Conservation (phyloP, 2,113 vertebrate species). For the Chamaea fasciata region DNA sequence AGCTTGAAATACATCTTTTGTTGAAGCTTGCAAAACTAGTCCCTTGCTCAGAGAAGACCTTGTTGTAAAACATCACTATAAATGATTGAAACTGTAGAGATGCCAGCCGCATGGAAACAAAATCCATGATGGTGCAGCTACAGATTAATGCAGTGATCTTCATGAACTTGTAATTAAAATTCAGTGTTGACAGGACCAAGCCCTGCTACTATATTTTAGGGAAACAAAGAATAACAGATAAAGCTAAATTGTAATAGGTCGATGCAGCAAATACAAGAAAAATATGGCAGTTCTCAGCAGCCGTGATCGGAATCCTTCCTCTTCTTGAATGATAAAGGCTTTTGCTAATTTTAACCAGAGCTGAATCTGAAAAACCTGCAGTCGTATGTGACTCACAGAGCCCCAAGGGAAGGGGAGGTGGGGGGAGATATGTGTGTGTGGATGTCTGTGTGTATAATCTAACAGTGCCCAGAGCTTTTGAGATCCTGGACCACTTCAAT, state of each 20-base stretch:
- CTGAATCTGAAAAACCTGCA: constrained; percentile 67
- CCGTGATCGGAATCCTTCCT: constrained; percentile 61
- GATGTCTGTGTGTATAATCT: constrained; percentile 65
- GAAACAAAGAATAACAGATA: constrained; percentile 63
- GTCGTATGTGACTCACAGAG: constrained; percentile 66
- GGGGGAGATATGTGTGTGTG: constrained; percentile 22
- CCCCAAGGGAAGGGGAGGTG: constrained; percentile 66
- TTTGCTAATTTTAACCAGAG: constrained; percentile 76
- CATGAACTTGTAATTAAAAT: constrained; percentile 35
- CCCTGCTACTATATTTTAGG: constrained; percentile 24
- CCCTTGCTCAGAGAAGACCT: not conserved
- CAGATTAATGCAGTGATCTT: constrained; percentile 17
- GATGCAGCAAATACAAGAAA: constrained; percentile 30
- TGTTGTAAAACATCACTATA: not conserved
- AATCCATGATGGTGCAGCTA: not conserved
- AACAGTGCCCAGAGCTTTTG: constrained; percentile 77
- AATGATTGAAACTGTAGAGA: not conserved
- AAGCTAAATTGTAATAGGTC: constrained; percentile 46
- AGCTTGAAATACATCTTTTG: not conserved
- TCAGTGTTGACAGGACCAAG: not conserved
- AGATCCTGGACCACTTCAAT: constrained; percentile 83
- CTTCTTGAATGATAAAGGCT: constrained; percentile 68
- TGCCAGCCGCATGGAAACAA: not conserved
- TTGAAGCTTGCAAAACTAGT: not conserved
- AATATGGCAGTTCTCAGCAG: constrained; percentile 56